Base-by-base conservation (phyloP, 2,888 invertebrate species). In the Tinea semifulvella region DNA sequence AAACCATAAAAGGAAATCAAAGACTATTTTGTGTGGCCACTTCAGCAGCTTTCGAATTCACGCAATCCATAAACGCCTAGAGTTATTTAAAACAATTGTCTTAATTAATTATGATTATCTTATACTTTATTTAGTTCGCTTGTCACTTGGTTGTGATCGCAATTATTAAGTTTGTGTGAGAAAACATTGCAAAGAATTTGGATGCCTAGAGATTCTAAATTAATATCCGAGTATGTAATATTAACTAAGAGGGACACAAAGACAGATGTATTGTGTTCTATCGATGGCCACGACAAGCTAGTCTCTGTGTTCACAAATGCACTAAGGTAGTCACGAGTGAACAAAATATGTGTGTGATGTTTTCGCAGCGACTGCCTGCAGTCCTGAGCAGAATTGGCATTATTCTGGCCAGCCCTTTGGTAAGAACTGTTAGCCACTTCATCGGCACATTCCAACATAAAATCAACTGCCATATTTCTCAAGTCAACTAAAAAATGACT, bases 321-420 rank as follows among this genome's bases (percentile, higher is more conserved):
- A 77, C 80, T 60, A 58, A 56, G 60, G 66, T 64, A 68, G 70
- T 63, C 77, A 76, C 75, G 75, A 75, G 82, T 82, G 80, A 80
- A 79, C 70, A 71, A 73, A 68, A 55, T 74, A 75, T 84, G 79
- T 84, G 83, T 85, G 84, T 85, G 81, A 84, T 86, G 84, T 86
- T 77, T 85, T 88, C 91, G 82, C 92, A 93, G 93, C 92, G 92
- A 85, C 91, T 93, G 85, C 93, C 93, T 85, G 92, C 92, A 87
- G 92, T 93, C 84, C 91, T 93, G 88, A 92, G 91, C 91, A 90
- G 93, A 88, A 92, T 93, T 89, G 93, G 93, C 89, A 91, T 93
- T 84, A 91, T 93, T 87, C 91, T 93, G 90, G 92, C 92, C 89
- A 92, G 91, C 88, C 92, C 93, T 84, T 88, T 93, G 92, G 92